Evolutionary conservation across 2,797 vertebrate genomes (phyloP), one percentile per base, ranked within the genome.

Genomic region (Siniperca scherzeri): DNA sequence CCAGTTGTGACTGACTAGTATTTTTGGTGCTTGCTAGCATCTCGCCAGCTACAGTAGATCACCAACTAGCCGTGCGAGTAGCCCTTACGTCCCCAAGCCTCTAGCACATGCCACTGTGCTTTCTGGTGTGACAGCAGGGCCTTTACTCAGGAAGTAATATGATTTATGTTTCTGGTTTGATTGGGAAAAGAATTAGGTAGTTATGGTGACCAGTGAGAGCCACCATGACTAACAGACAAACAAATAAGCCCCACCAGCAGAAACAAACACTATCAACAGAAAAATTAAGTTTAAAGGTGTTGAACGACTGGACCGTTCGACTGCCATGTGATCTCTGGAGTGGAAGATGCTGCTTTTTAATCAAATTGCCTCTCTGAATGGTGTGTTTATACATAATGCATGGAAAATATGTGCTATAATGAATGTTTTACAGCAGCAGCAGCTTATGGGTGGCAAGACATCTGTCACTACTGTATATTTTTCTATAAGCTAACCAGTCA

Each of bases 401-500:
- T 64, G 53, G 12, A 72, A 48, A 70, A 48, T 40, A 12, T 52
- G 33, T 57, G 11, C 21, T n/a, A 9, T 36, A 40, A 56, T 14
- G 3, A 55, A n/a, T 25, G 50, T 56, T 21, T 53, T 33, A 27
- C 50, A 68, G 59, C 53, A 5, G 60, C 36, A 70, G 52, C 53
- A 33, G 40, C 40, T 46, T 69, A 16, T 64, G 55, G 53, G 46
- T 60, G 75, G 19, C 17, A 70, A 64, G 56, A 64, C 30, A 53
- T 64, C 38, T 70, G 48, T 72, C 65, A 33, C 50, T 12, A 2
- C n/a, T 67, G 50, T n/a, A 44, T 72, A 50, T 70, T 7, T 66
- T 38, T 78, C n/a, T 44, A 22, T 33, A 25, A 52, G 36, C 40
- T 56, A 48, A 60, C 42, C 38, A 22, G 25, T 62, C 46, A 17